phyloP scores from a whole-genome alignment of 2,888 invertebrate species.

The Apomyelois bistriatella region DNA sequence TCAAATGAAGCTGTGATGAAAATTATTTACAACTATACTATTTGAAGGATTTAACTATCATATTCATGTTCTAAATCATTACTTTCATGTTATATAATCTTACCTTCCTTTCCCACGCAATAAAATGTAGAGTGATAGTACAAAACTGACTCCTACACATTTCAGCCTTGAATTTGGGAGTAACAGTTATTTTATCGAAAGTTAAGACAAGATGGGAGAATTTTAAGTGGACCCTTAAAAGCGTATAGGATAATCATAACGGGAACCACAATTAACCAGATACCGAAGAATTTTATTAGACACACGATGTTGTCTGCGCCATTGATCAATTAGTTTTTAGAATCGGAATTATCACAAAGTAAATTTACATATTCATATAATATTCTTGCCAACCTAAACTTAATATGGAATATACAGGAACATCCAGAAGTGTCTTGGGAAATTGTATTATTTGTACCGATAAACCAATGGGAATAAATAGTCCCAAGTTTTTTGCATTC shows the following conservation, averaged over 20 bases:
- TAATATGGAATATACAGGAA: no score
- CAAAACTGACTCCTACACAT: not conserved
- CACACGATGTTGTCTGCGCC: conserved; percentile 19
- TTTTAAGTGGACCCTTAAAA: conserved; percentile 20
- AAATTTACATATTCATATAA: no score
- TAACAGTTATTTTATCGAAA: conserved; percentile 14
- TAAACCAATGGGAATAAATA: no score
- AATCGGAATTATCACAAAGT: conserved; percentile 29
- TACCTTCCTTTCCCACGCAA: not conserved
- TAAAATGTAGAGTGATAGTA: not conserved
- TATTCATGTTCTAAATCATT: not conserved
- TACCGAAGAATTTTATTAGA: conserved; percentile 18
- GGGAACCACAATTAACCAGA: conserved; percentile 18
- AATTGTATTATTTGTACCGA: no score
- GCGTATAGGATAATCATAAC: conserved; percentile 19
- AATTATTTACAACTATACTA: no score
- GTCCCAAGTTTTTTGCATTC: no score
- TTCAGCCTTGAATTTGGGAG: conserved; percentile 2
- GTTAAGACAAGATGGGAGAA: conserved; percentile 13
- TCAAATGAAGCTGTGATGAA: no score
- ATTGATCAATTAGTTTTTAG: conserved; percentile 42
- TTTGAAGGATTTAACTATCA: no score
- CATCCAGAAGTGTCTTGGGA: no score
- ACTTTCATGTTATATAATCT: not conserved
- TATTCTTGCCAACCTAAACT: no score